Evolutionary conservation across 1,140 invertebrate genomes (phyloP).

Genomic region (Microplitis mediator): DNA sequence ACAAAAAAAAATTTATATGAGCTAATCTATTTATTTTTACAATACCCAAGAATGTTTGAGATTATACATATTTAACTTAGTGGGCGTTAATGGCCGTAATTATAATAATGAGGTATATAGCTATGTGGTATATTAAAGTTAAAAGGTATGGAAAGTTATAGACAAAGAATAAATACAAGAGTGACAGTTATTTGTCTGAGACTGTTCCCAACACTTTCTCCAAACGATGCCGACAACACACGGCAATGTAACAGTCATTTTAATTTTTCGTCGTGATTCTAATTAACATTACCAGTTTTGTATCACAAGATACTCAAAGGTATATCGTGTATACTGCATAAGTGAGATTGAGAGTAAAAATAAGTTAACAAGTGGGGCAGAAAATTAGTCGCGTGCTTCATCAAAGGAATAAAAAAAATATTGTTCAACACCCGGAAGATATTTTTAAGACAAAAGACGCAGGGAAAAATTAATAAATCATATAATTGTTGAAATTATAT

Average conservation of each 20-base stretch:
- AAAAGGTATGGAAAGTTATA: neutral
- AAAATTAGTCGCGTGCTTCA: neutral
- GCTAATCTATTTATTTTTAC: neutral
- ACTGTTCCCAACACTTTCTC: constrained; percentile 45
- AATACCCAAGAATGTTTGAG: neutral
- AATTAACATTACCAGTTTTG: constrained; percentile 17
- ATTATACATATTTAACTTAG: neutral
- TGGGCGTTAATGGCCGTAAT: constrained; percentile 21
- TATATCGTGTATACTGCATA: constrained; percentile 4
- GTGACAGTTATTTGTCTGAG: constrained; percentile 26
- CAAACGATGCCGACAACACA: constrained; percentile 36
- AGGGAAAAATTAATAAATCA: constrained; percentile 25
- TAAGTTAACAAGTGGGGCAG: neutral
- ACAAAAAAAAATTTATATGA: neutral
- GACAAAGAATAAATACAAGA: constrained; percentile 13
- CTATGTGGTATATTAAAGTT: neutral
- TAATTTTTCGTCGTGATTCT: constrained; percentile 20
- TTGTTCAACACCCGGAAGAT: neutral
- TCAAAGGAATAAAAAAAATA: neutral
- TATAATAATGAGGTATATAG: neutral
- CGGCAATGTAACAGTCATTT: constrained; percentile 9
- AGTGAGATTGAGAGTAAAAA: constrained; percentile 3
- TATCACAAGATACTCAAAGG: constrained; percentile 12
- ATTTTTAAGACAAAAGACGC: constrained; percentile 2
- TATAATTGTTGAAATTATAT: neutral